phyloP scores from a whole-genome alignment of 2,113 vertebrate genomes.

The Trinectes maculatus region DNA sequence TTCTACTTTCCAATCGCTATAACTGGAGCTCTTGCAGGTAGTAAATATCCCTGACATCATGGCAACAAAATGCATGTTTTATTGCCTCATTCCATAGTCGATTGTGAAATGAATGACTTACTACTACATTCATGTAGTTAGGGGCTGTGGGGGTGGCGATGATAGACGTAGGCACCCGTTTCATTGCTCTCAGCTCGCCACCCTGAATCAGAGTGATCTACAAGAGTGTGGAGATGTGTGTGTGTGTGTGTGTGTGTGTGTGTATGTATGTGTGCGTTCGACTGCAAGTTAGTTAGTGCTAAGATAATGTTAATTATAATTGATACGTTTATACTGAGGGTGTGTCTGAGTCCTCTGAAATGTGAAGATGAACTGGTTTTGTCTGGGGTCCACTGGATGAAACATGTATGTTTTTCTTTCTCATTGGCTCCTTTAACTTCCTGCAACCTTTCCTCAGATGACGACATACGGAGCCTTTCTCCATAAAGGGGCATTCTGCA shows the following conservation, averaged over 20 bases:
- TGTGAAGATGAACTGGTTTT: conserved; percentile 12
- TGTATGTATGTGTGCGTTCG: conserved; percentile 8
- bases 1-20: conserved; percentile 78
- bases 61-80: conserved; percentile 84
- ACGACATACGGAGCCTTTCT: conserved; percentile 97
- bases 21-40: conserved; percentile 56
- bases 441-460: conserved; percentile 84
- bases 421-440: conserved; percentile 38
- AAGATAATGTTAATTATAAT: neutral
- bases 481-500: conserved; percentile 98
- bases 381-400: conserved; percentile 13
- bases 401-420: conserved; percentile 8
- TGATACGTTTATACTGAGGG: neutral
- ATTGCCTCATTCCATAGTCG: conserved; percentile 74
- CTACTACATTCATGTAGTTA: conserved; percentile 83
- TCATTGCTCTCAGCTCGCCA: conserved; percentile 73
- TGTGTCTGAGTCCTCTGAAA: neutral
- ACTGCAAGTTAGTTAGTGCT: neutral
- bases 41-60: conserved; percentile 52
- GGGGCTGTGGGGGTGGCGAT: conserved; percentile 74
- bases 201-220: conserved; percentile 78
- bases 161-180: conserved; percentile 70
- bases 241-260: conserved; percentile 38
- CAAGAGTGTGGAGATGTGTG: conserved; percentile 64
- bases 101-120: conserved; percentile 82